Conservation (phyloP, 2,113 vertebrate species). For the Etheostoma cragini region DNA sequence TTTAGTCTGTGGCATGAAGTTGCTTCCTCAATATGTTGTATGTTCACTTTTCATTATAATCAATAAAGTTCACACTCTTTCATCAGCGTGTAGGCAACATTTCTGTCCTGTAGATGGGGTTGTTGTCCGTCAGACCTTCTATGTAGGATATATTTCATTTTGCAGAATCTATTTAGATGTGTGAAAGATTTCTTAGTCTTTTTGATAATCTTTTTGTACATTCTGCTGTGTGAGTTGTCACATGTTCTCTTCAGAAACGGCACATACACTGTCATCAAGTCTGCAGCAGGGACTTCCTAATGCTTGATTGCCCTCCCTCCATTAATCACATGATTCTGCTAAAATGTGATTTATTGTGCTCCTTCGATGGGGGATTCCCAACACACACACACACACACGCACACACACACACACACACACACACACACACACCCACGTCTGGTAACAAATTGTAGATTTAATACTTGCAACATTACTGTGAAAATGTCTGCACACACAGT, state of each 20-base stretch:
- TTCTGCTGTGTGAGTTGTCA: too few relatives aligned
- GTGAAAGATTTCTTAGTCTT: not conserved
- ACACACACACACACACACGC: slow-evolving; percentile 19
- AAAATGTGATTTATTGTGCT: slow-evolving; percentile 58
- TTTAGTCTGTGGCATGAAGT: not conserved
- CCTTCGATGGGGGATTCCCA: slow-evolving; percentile 44
- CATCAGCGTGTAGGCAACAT: not conserved
- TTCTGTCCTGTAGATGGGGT: slow-evolving; percentile 58
- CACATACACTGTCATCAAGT: slow-evolving; percentile 33
- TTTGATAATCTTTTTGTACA: not conserved
- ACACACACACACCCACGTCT: slow-evolving; percentile 19
- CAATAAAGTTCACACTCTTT: slow-evolving; percentile 22
- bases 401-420: slow-evolving; percentile 19
- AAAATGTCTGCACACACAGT: not conserved
- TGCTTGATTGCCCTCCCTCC: slow-evolving; percentile 1
- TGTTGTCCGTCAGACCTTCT: slow-evolving; percentile 5
- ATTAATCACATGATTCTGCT: slow-evolving; percentile 63
- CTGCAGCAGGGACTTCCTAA: slow-evolving; percentile 28
- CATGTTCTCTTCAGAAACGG: not conserved
- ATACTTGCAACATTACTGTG: not conserved
- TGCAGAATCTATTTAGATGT: not conserved
- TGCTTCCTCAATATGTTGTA: not conserved
- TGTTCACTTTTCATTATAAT: slow-evolving; percentile 5
- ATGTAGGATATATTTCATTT: not conserved
- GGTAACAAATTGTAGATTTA: not conserved